Conservation (phyloP, 2,113 vertebrate species). For the Indicator maculatus region DNA sequence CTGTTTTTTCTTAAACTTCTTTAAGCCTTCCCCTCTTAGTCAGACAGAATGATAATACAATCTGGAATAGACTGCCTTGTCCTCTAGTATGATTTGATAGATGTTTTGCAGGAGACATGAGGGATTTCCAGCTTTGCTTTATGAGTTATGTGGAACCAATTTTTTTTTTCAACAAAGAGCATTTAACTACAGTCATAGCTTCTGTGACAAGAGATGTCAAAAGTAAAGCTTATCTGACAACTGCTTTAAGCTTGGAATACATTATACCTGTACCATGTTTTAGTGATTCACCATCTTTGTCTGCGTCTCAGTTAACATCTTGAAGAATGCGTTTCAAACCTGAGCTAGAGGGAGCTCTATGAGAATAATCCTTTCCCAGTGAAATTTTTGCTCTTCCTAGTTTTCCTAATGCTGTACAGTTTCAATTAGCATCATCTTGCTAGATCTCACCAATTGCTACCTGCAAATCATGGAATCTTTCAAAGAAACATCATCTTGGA, state of each 20-base stretch:
- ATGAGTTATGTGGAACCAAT: neutral
- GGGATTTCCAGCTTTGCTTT: neutral
- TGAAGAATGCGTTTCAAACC: neutral
- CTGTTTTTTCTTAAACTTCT: neutral
- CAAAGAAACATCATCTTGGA: neutral
- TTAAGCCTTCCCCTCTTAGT: neutral
- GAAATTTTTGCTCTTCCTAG: neutral
- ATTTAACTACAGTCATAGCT: neutral
- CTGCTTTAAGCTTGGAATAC: neutral
- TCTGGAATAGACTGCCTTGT: neutral
- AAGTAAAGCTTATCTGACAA: constrained; percentile 12
- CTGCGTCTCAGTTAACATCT: neutral
- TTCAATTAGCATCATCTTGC: neutral
- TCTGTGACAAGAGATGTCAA: neutral
- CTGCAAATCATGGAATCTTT: neutral
- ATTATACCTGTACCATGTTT: neutral
- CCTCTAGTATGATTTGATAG: neutral
- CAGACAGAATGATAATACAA: neutral
- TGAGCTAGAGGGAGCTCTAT: neutral
- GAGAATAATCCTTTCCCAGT: neutral
- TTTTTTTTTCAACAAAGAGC: neutral
- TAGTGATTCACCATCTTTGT: neutral
- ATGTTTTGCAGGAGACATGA: neutral
- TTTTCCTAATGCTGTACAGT: neutral
- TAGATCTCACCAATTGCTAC: neutral